Conservation (phyloP, 2,113 vertebrate species). For the Centropus bengalensis region DNA sequence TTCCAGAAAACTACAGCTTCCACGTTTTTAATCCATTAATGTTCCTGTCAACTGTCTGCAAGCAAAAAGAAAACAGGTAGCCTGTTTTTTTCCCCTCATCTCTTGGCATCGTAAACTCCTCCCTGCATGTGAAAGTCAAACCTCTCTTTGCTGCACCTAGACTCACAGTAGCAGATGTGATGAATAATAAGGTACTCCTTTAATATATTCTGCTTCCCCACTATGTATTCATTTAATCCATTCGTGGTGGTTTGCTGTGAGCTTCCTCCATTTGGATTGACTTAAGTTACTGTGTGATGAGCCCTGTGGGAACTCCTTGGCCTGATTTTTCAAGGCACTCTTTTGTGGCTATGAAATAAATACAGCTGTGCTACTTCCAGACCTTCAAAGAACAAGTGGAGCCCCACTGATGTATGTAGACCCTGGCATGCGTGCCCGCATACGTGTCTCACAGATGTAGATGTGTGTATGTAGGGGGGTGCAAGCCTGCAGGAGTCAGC, state of each 20-base stretch:
- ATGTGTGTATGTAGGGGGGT: neutral
- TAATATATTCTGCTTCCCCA: neutral
- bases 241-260: neutral
- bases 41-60: accelerated
- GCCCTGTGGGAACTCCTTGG: slow-evolving; percentile 28
- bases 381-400: neutral
- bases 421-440: neutral
- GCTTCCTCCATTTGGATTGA: neutral
- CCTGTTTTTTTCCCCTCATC: neutral
- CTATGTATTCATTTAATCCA: neutral
- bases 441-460: neutral
- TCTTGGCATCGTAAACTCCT: neutral
- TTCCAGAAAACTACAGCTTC: neutral
- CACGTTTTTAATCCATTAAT: neutral
- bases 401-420: neutral
- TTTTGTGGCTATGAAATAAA: slow-evolving; percentile 38
- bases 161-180: neutral
- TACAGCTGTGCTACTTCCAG: slow-evolving; percentile 36
- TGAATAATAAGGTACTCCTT: neutral
- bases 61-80: neutral
- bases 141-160: neutral
- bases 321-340: neutral
- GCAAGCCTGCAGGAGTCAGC: neutral
- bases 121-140: neutral
- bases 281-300: neutral